phyloP scores from a whole-genome alignment of 2,888 invertebrate species.

The Pherbina coryleti region DNA sequence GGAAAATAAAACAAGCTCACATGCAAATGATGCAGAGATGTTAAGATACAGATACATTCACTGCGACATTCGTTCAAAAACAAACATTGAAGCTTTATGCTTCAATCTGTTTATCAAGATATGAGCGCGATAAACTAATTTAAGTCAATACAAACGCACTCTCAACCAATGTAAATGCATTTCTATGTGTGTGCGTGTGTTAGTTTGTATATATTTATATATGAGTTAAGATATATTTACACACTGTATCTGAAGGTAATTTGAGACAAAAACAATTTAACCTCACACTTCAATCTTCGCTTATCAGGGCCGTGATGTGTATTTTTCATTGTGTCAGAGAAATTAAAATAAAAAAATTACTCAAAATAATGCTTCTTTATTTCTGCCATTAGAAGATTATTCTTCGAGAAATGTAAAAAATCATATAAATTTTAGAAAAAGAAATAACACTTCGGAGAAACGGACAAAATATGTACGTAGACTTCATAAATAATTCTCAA shows the following conservation, averaged over 20 bases:
- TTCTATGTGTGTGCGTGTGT: not conserved
- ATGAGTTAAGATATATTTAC: not conserved
- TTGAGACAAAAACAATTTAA: not conserved
- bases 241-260: slow-evolving; percentile 10
- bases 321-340: not conserved
- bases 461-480: no score
- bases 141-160: slow-evolving; percentile 2
- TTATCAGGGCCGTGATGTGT: slow-evolving; percentile 12
- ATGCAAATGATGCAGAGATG: not conserved
- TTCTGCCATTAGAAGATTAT: no score
- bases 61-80: not conserved
- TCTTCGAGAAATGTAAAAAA: no score
- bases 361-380: no score
- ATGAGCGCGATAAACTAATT: slow-evolving; percentile 15
- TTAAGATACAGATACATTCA: not conserved
- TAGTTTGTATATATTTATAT: not conserved
- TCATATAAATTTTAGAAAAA: no score
- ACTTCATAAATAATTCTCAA: no score
- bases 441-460: no score
- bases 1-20: not conserved
- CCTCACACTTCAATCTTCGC: not conserved
- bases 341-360: not conserved
- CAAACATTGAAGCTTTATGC: not conserved
- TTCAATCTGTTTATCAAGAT: not conserved
- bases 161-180: not conserved